Percentiles rank a stretch among this genome's conserved stretches.
Conservation (phyloP, 1,140 invertebrate genomes). For the Steinernema feltiae region DNA sequence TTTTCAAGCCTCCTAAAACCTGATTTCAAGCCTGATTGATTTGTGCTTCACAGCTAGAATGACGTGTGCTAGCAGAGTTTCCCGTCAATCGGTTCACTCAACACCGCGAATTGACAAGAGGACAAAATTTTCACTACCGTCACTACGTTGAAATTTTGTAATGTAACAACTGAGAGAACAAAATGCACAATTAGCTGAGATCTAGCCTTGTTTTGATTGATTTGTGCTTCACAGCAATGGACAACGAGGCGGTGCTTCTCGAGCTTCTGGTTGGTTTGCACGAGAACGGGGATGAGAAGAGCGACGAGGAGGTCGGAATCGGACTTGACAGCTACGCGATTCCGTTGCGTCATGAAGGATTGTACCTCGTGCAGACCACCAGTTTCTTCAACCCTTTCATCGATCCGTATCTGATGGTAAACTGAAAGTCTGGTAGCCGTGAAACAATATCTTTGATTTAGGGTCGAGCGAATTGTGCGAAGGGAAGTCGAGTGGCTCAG, state of each 20-base stretch:
- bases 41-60: too few relatives aligned
- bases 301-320: slow-evolving; percentile 66
- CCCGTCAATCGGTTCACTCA: too few relatives aligned
- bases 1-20: too few relatives aligned
- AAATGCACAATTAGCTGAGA: too few relatives aligned
- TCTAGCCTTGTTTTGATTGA: too few relatives aligned
- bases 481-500: slow-evolving; percentile 93
- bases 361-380: slow-evolving; percentile 91
- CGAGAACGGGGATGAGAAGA: slow-evolving; percentile 62
- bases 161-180: too few relatives aligned
- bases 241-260: slow-evolving; percentile 83
- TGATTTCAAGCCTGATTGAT: too few relatives aligned
- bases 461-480: slow-evolving; percentile 93
- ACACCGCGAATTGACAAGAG: too few relatives aligned
- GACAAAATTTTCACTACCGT: too few relatives aligned
- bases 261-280: slow-evolving; percentile 86
- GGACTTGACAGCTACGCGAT: slow-evolving; percentile 84
- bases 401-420: slow-evolving; percentile 96
- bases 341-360: slow-evolving; percentile 80
- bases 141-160: too few relatives aligned
- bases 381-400: slow-evolving; percentile 97
- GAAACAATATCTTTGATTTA: slow-evolving; percentile 48
- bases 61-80: too few relatives aligned
- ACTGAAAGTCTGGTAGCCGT: slow-evolving; percentile 22
- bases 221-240: too few relatives aligned